phyloP scores from a whole-genome alignment of 2,888 invertebrate genomes.

The Ariolimax columbianus region DNA sequence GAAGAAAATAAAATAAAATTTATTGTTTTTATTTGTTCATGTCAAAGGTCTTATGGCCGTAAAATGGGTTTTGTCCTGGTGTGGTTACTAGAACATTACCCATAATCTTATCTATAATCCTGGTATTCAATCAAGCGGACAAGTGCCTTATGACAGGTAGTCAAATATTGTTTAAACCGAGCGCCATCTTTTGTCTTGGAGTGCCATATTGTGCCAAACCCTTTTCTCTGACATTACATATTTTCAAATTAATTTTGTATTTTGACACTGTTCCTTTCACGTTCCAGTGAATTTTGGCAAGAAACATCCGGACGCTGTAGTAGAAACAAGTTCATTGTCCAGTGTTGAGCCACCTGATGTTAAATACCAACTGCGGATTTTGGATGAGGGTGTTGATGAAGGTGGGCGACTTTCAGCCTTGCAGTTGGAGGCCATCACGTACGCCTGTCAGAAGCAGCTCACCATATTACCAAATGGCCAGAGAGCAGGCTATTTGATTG shows the following conservation, averaged over 20 bases:
- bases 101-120: too few species aligned
- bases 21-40: too few species aligned
- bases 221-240: background rate
- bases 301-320: slow-evolving; percentile 98
- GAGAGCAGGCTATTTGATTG: slow-evolving; percentile 96
- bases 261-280: background rate
- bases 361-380: slow-evolving; percentile 84
- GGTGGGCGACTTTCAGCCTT: slow-evolving; percentile 93
- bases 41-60: too few species aligned
- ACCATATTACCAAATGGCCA: slow-evolving; percentile 92
- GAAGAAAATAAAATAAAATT: too few species aligned
- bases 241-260: background rate
- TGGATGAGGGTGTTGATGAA: slow-evolving; percentile 88
- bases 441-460: slow-evolving; percentile 96
- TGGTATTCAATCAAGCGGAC: too few species aligned
- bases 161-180: too few species aligned
- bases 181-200: too few species aligned
- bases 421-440: slow-evolving; percentile 97
- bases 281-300: slow-evolving; percentile 90
- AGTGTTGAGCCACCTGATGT: slow-evolving; percentile 97
- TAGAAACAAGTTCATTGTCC: slow-evolving; percentile 97
- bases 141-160: too few species aligned
- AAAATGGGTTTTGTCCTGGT: too few species aligned
- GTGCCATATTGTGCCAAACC: background rate
- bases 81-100: too few species aligned